A percentile compares a stretch with the other conserved stretches of the same genome.
Evolutionary conservation across 2,113 vertebrate genomes (phyloP).

Genomic region (Lethenteron reissneri): DNA sequence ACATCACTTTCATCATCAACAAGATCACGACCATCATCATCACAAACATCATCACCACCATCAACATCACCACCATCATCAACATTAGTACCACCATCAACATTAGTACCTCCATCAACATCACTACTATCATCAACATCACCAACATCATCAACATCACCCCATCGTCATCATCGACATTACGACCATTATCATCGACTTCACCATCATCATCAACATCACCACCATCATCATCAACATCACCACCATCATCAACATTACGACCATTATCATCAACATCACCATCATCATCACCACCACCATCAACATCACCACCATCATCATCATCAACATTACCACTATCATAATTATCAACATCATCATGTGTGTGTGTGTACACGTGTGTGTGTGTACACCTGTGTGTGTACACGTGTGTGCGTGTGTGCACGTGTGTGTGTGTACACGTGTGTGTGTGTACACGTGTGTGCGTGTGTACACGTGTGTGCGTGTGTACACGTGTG

Average conservation of each 20-base stretch:
- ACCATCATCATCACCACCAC: neutral
- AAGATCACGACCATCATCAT: neutral
- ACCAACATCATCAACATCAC: neutral
- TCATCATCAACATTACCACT: neutral
- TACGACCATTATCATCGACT: neutral
- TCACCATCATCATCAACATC: neutral
- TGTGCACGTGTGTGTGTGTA: too few relatives aligned
- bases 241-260: neutral
- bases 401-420: too few relatives aligned
- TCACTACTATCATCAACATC: neutral
- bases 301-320: neutral
- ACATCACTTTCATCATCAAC: neutral
- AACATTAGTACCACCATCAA: neutral
- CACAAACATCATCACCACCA: neutral
- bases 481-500: too few relatives aligned
- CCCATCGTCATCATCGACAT: neutral
- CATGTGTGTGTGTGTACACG: too few relatives aligned
- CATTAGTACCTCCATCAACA: neutral
- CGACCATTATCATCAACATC: neutral
- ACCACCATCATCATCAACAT: neutral
- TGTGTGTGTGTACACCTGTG: too few relatives aligned
- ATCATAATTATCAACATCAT: neutral
- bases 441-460: too few relatives aligned
- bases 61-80: neutral
- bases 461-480: too few relatives aligned